phyloP scores from a whole-genome alignment of 2,113 vertebrate genomes.

The Pelecanus crispus region DNA sequence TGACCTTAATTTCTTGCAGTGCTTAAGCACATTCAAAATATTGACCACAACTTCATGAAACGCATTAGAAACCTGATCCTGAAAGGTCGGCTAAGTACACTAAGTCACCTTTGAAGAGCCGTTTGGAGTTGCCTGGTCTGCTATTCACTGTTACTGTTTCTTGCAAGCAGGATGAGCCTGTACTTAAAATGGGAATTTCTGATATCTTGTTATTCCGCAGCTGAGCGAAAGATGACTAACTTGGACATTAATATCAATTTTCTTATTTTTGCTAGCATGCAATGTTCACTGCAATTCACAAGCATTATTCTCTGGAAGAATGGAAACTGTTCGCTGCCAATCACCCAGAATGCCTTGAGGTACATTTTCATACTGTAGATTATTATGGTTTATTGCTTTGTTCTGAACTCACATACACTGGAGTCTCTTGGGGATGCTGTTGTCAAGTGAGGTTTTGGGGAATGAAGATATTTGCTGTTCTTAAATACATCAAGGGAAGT shows the following conservation, averaged over 20 bases:
- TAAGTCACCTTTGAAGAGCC: neutral
- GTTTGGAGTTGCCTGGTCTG: neutral
- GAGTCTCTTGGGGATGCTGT: neutral
- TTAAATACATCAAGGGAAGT: constrained; percentile 12
- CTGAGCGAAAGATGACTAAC: neutral
- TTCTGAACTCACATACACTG: constrained; percentile 16
- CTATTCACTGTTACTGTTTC: neutral
- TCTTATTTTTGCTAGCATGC: constrained; percentile 79
- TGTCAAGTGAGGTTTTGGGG: constrained; percentile 28
- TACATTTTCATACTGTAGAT: constrained; percentile 56
- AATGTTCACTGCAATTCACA: constrained; percentile 95
- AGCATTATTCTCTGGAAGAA: constrained; percentile 94
- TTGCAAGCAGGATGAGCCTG: neutral
- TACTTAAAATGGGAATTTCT: neutral
- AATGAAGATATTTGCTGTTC: constrained; percentile 12
- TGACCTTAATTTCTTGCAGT: neutral
- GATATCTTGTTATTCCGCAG: neutral
- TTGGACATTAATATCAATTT: constrained; percentile 1
- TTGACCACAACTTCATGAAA: neutral
- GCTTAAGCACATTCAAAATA: neutral
- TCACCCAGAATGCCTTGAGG: constrained; percentile 93
- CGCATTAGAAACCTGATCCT: neutral
- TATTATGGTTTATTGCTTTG: constrained; percentile 30
- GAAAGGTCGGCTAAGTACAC: neutral
- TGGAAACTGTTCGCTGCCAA: constrained; percentile 90